Evolutionary conservation across 2,797 vertebrate species (phyloP), one percentile per base, ranked within the genome.

Genomic region (Dermochelys coriacea): DNA sequence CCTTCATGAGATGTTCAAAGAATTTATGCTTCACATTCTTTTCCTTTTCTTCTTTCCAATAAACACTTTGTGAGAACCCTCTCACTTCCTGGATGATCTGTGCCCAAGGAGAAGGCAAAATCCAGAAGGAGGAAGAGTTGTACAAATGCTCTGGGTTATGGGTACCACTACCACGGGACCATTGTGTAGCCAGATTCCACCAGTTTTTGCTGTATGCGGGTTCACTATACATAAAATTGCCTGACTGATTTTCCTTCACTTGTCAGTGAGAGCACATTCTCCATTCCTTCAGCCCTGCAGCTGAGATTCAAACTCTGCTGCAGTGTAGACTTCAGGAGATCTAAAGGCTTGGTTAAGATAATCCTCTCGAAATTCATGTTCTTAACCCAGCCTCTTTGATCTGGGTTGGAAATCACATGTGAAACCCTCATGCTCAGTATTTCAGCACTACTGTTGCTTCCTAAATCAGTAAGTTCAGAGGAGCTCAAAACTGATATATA

Each of bases 101-200:
- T 59, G 27, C 27, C 29, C 12, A 59, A 59, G 57, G 27, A 59
- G 82, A 6, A 12, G 3, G 27, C 47, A 82, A 82, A 93, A 29
- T 12, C 12, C 14, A 52, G 4, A 4, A 57, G 61, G 45, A 64
- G 7, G 6, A 59, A 59, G 29, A 61, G 1, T 14, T 81, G 47
- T 37, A 37, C 75, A 84, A 9, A 1, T 2, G 0, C 52, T 1
- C 50, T 25, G 41, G 9, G 10, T n/a, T 80, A 2, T 23, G 12
- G 5, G 12, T 31, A 31, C 57, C 57, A 59, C 57, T 59, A 14
- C 29, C 57, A 31, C 1, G 4, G 37, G 11, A 59, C 16, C 21
- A 55, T 0, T 0, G 57, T 31, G 55, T 23, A 82, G 7, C 12
- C 8, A 0, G 0, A 29, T 3, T 25, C 87, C 51, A 5, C 12